Conservation (phyloP, 92 coral and sea anemone species). For the Epizoanthus fatuus region DNA sequence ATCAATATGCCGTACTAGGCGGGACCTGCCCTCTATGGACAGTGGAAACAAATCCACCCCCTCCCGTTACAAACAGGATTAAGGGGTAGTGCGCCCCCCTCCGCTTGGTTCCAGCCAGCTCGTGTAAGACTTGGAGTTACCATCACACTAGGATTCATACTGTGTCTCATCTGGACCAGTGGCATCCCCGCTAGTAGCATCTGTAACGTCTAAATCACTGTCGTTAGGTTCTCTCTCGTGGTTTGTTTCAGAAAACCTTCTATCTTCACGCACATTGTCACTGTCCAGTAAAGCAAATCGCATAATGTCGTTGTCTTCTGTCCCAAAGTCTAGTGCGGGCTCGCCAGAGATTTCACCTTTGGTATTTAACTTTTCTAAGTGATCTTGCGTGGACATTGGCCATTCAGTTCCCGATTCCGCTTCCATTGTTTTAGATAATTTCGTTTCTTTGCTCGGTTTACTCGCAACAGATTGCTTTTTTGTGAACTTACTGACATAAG, state of each 20-base stretch:
- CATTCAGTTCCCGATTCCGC: background rate
- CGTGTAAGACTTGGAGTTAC: no score
- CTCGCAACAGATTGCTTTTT: background rate
- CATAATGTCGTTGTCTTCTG: constrained; percentile 17
- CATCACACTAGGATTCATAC: no score
- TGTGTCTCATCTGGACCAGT: background rate
- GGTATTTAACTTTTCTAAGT: background rate
- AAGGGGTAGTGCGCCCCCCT: no score
- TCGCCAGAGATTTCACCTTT: background rate
- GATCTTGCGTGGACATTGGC: background rate
- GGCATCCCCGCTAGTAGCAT: background rate
- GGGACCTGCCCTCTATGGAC: no score
- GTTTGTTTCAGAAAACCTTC: background rate
- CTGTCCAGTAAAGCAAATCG: background rate
- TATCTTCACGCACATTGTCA: background rate
- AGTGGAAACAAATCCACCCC: no score
- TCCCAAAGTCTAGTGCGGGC: constrained; percentile 15
- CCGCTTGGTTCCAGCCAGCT: no score
- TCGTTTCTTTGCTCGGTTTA: background rate
- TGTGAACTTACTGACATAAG: background rate
- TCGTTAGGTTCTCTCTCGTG: background rate
- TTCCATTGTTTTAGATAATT: background rate
- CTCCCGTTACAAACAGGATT: no score
- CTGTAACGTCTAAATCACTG: background rate
- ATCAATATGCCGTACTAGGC: no score